Evolutionary conservation across 2,113 vertebrate species (phyloP).

Genomic region (Ailurus styani): DNA sequence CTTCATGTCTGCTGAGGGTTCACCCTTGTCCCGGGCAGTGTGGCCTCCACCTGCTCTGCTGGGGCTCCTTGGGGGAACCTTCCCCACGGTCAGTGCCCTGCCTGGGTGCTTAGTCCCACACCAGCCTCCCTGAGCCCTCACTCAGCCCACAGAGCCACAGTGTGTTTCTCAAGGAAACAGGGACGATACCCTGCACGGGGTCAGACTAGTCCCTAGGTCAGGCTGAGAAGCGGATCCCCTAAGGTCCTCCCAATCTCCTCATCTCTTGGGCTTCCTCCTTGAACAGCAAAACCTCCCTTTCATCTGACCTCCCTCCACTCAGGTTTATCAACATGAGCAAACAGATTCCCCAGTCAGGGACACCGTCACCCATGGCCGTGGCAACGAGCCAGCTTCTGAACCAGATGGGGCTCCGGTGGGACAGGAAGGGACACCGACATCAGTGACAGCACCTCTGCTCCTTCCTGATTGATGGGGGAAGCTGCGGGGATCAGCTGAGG

Average conservation of each 20-base stretch:
- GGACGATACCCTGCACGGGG: fast-evolving
- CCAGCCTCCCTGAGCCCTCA: neutral
- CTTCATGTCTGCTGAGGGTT: neutral
- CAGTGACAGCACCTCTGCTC: fast-evolving
- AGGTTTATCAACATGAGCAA: neutral
- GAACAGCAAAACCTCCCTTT: neutral
- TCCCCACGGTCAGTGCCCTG: neutral
- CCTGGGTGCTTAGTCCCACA: neutral
- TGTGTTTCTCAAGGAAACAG: neutral
- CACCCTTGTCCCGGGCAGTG: fast-evolving
- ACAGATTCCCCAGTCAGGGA: too few species aligned
- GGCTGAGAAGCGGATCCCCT: neutral
- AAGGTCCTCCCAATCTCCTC: neutral
- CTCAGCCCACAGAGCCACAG: neutral
- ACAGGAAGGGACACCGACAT: neutral
- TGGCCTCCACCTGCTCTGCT: neutral
- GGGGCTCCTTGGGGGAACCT: neutral
- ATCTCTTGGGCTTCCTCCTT: neutral
- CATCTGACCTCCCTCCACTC: neutral
- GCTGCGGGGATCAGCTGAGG: neutral
- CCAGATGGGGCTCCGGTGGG: neutral
- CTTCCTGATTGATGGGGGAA: neutral
- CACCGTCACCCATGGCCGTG: neutral
- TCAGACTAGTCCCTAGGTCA: neutral
- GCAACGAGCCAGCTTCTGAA: neutral